Evolutionary conservation across 2,113 vertebrate genomes (phyloP), one percentile per base, ranked within the genome.

Genomic region (Xenus cinereus): DNA sequence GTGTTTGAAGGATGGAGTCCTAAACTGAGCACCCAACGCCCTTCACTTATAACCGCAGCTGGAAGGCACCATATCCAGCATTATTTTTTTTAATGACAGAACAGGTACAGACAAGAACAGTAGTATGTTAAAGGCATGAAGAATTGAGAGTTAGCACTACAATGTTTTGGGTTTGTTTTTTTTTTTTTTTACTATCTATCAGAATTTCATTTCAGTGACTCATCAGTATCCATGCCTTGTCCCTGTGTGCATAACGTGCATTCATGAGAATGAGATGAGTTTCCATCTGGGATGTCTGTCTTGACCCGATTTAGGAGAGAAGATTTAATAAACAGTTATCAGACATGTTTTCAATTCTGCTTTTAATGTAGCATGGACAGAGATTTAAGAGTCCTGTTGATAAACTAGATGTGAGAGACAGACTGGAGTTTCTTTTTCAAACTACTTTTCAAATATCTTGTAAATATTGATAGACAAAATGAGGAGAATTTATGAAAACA

Each of bases 381-480:
- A 96, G 87, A 96, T 92, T 95, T 84, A 95, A 91, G 69, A 56
- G 66, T 46, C 30, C 21, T 66, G 43, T 63, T 94, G 93, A 94
- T 57, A 78, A 94, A 37, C 39, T 59, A 90, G 84, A 63, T 75
- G 35, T 0, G 17, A 62, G 67, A 56, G 15, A 32, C 32, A 95
- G 81, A 89, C 96, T 5, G 4, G 23, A 20, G 48, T n/a, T 90
- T 76, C 48, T 86, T 69, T 68, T 30, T 12, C 60, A 48, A 93
- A 94, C 76, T 66, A 9, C 68, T 93, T 73, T 33, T 93, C 87
- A 68, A 95, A 90, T 27, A 85, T 41, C 87, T 73, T 87, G 81
- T 92, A 97, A 95, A 96, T 92, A 97, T 74, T 94, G 94, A 96
- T n/a, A 84, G 94, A 84, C 83, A 95, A 96, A 96, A 83, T 14